Evolutionary conservation across 2,797 vertebrate species (phyloP), one percentile per base, ranked within the genome.

Genomic region (Cygnus olor): DNA sequence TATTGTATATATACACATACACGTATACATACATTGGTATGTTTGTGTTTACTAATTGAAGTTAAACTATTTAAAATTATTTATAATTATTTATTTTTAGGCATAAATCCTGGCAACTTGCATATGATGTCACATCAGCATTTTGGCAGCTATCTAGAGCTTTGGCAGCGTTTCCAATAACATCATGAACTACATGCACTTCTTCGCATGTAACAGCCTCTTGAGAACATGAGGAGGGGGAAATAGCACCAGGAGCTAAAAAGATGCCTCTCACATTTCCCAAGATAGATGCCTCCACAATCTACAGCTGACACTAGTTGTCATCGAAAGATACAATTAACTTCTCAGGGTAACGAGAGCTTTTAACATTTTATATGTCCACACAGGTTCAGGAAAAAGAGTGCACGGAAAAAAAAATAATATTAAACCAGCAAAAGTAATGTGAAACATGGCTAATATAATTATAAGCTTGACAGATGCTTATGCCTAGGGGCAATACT

Each of bases 231-330:
- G 10, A 77, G 71, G 54, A 53, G 45, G 63, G 69, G 51, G 42
- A 92, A 97, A 80, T 3, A 40, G 83, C 56, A 32, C 5, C 27
- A 73, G 80, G 95, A 91, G 90, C 72, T 93, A 91, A 97, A 96
- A 90, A 97, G 95, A 89, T 51, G 72, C 85, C 86, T 95, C 93
- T 97, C 95, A 69, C 44, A 25, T 97, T 96, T 97, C 97, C 94
- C 66, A 82, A 64, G 95, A 80, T 7, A 79, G 90, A 72, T 97
- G 92, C 71, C 93, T 96, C 94, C 28, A 73, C 89, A 91, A 94
- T 4, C 42, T 84, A 96, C 51, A 96, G 95, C 85, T 95, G 95
- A 97, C 93, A 84, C 47, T 38, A 94, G 80, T n/a, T 98, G 97
- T 97, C 97, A 97, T 87, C 72, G 0, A 65, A 73, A 69, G 82